A percentile compares a stretch with the other conserved stretches of the same genome.
These are phyloP conservation scores for Lordiphosa andalusiaca DNA, from an alignment of 2,888 invertebrate species.

Conservation along the genomic window DNA sequence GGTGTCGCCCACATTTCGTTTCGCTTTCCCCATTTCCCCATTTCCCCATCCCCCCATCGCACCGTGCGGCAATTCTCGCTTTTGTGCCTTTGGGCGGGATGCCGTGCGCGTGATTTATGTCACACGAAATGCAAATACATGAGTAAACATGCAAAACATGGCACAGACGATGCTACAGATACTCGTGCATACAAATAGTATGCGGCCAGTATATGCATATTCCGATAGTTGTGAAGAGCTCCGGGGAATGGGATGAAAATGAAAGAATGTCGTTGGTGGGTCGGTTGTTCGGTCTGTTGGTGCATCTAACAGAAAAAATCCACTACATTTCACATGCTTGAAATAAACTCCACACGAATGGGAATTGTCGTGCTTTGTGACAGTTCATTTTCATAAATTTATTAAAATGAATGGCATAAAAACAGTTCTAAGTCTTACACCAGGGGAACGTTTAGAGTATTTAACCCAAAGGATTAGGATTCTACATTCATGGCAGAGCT, in stretches of 20 bases:
- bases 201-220: slow-evolving; percentile 7
- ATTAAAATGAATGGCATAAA: neutral
- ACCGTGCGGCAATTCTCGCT: slow-evolving; percentile 29
- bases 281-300: slow-evolving; percentile 10
- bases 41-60: slow-evolving; percentile 1
- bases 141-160: slow-evolving; percentile 69
- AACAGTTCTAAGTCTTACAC: neutral
- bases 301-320: slow-evolving; percentile 33
- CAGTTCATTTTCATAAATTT: slow-evolving; percentile 1
- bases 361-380: slow-evolving; percentile 12
- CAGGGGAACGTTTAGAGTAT: neutral
- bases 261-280: neutral
- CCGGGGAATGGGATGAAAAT: slow-evolving; percentile 8
- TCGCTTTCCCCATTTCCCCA: slow-evolving; percentile 4
- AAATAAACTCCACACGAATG: slow-evolving; percentile 54
- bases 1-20: slow-evolving; percentile 27
- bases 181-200: slow-evolving; percentile 1
- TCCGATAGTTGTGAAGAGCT: slow-evolving; percentile 29
- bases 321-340: slow-evolving; percentile 46
- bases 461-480: too few relatives aligned
- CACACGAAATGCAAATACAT: slow-evolving; percentile 74
- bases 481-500: too few relatives aligned
- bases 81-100: slow-evolving; percentile 64
- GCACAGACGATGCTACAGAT: slow-evolving; percentile 39
- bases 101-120: slow-evolving; percentile 67